Conservation (phyloP, 1,140 invertebrate genomes). For the Phthorimaea operculella region DNA sequence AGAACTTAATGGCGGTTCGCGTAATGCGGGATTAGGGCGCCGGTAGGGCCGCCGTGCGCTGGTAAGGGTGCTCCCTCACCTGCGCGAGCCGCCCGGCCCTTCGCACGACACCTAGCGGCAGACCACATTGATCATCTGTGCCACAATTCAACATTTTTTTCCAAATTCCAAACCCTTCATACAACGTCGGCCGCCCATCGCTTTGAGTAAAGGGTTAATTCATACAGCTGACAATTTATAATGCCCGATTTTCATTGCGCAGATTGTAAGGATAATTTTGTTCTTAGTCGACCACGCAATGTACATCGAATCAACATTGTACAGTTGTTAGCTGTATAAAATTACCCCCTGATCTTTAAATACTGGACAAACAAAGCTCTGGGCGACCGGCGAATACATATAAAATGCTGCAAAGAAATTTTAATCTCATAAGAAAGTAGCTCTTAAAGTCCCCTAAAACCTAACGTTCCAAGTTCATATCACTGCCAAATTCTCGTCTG, state of each 20-base stretch:
- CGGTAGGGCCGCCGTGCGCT: constrained; percentile 79
- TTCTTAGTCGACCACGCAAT: too few relatives aligned
- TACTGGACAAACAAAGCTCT: background rate
- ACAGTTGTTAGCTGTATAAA: too few relatives aligned
- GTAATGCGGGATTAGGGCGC: constrained; percentile 59
- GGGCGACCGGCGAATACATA: constrained; percentile 6
- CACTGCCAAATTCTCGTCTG: constrained; percentile 43
- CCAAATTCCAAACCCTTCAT: background rate
- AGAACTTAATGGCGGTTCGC: constrained; percentile 63
- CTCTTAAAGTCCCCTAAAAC: constrained; percentile 1
- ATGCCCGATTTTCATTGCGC: too few relatives aligned
- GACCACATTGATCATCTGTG: constrained; percentile 59
- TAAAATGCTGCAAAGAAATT: constrained; percentile 58
- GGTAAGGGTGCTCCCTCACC: constrained; percentile 92
- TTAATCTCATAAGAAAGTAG: constrained; percentile 38
- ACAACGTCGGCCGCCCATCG: background rate
- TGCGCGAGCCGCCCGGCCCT: constrained; percentile 85
- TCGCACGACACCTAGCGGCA: constrained; percentile 72
- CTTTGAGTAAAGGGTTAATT: background rate
- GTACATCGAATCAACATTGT: too few relatives aligned
- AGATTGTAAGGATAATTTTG: too few relatives aligned
- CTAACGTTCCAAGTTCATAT: constrained; percentile 18
- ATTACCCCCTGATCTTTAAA: background rate
- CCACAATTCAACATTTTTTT: constrained; percentile 32
- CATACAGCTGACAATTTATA: too few relatives aligned